Evolutionary conservation across 2,797 vertebrate genomes (phyloP), one percentile per base, ranked within the genome.

Genomic region (Cichlasoma orientale): DNA sequence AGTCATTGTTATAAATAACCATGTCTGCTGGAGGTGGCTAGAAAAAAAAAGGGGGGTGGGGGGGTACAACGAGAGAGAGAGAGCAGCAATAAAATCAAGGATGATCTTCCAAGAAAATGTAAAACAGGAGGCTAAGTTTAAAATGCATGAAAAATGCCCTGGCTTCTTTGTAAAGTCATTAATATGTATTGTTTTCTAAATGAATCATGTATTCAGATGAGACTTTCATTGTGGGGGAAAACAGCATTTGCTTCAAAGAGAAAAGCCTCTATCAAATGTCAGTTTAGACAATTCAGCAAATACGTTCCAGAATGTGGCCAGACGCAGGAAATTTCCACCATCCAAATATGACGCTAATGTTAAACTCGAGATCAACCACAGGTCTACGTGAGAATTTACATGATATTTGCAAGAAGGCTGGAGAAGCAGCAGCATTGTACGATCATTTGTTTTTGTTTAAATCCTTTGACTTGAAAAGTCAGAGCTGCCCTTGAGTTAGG

Each of bases 1-100:
- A 94, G 84, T 82, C 83, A 74, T 66, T 77, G 82, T 90, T 94
- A 94, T 92, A 95, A 95, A 94, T 95, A 94, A 94, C 93, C 90
- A 92, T 91, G 86, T 91, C 84, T 90, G 88, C 74, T 92, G 89
- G 88, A 93, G 89, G 90, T 93, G 91, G 89, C 78, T 74, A 56
- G 73, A 84, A 76, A 69, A 70, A 56, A 82, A 85, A 85, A 7
- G 29, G 29, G 29, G 29, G 29, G 27, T 27, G 31, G 31, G 84
- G 76, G 78, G 83, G 78, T 72, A 44, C 79, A 68, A 82, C 27
- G 77, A 77, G 59, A 77, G n/a, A 27, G 78, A 75, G 25, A 84
- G 70, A 85, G 72, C 70, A 74, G 54, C 59, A 70, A 69, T 18
- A 76, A 83, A 69, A 83, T 7, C 23, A 61, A 88, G 74, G 79